Evolutionary conservation across 2,888 invertebrate genomes (phyloP).

Genomic region (Rhingia campestris): DNA sequence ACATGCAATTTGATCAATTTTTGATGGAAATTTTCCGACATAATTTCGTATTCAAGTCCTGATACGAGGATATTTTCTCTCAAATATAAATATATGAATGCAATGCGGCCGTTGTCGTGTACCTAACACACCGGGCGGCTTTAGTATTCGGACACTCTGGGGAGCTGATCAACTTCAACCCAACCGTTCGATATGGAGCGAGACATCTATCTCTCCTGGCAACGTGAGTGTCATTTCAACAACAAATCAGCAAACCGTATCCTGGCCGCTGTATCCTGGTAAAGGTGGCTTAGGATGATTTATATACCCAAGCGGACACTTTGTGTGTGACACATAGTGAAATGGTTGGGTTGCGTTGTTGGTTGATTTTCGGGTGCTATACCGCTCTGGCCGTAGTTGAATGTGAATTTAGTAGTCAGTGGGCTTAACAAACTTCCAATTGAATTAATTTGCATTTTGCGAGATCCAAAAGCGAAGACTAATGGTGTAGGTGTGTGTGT

Average conservation of each 20-base stretch:
- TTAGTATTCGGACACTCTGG: slow-evolving; percentile 17
- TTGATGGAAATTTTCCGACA: slow-evolving; percentile 59
- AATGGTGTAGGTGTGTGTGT: slow-evolving; percentile 3
- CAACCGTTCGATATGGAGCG: background rate
- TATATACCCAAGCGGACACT: slow-evolving; percentile 62
- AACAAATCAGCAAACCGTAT: slow-evolving; percentile 68
- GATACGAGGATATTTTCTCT: slow-evolving; percentile 51
- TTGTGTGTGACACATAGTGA: slow-evolving; percentile 60
- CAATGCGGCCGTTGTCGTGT: slow-evolving; percentile 22
- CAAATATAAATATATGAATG: slow-evolving; percentile 59
- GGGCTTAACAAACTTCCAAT: slow-evolving; percentile 69
- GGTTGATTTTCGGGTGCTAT: slow-evolving; percentile 4
- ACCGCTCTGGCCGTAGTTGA: slow-evolving; percentile 3
- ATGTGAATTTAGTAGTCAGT: slow-evolving; percentile 63
- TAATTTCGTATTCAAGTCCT: slow-evolving; percentile 69
- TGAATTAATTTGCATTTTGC: slow-evolving; percentile 71
- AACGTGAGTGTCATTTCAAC: slow-evolving; percentile 73
- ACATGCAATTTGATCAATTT: slow-evolving; percentile 64
- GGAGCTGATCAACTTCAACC: slow-evolving; percentile 40
- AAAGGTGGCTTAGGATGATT: slow-evolving; percentile 62
- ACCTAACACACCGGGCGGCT: background rate
- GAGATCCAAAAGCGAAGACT: background rate
- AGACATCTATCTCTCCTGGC: slow-evolving; percentile 30
- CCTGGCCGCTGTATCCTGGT: slow-evolving; percentile 51
- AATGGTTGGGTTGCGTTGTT: slow-evolving; percentile 19